phyloP scores from a whole-genome alignment of 2,888 invertebrate species.

The Periphyllus acericola region DNA sequence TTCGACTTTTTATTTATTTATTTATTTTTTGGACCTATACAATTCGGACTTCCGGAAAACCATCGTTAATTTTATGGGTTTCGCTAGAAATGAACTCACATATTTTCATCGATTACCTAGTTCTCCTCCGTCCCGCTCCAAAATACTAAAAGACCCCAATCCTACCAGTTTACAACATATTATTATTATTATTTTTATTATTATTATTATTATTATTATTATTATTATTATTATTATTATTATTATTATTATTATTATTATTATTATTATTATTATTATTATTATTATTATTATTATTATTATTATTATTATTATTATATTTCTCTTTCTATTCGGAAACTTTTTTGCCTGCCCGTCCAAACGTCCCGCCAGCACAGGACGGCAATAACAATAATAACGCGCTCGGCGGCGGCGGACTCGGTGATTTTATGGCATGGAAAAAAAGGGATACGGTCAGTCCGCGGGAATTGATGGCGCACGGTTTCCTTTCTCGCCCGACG shows the following conservation, averaged over 20 bases:
- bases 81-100: slow-evolving; percentile 13
- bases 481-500: slow-evolving; percentile 55
- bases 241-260: slow-evolving; percentile 48
- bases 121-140: background rate
- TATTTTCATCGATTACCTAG: slow-evolving; percentile 52
- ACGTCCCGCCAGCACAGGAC: slow-evolving; percentile 13
- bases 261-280: slow-evolving; percentile 22
- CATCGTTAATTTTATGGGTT: slow-evolving; percentile 39
- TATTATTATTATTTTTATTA: slow-evolving; percentile 35
- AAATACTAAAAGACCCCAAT: slow-evolving; percentile 41
- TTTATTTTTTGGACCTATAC: background rate
- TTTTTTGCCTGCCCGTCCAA: slow-evolving; percentile 43
- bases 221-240: slow-evolving; percentile 39
- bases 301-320: slow-evolving; percentile 39
- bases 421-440: slow-evolving; percentile 61
- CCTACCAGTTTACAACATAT: background rate
- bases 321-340: slow-evolving; percentile 42
- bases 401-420: slow-evolving; percentile 45
- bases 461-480: slow-evolving; percentile 59
- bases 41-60: slow-evolving; percentile 33
- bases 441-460: slow-evolving; percentile 60
- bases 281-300: slow-evolving; percentile 49
- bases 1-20: background rate
- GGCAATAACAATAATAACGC: slow-evolving; percentile 61
- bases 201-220: slow-evolving; percentile 22